These are phyloP conservation scores for Poeciliopsis infans DNA, from an alignment of 2,797 vertebrate genomes.

Conservation along the genomic window DNA sequence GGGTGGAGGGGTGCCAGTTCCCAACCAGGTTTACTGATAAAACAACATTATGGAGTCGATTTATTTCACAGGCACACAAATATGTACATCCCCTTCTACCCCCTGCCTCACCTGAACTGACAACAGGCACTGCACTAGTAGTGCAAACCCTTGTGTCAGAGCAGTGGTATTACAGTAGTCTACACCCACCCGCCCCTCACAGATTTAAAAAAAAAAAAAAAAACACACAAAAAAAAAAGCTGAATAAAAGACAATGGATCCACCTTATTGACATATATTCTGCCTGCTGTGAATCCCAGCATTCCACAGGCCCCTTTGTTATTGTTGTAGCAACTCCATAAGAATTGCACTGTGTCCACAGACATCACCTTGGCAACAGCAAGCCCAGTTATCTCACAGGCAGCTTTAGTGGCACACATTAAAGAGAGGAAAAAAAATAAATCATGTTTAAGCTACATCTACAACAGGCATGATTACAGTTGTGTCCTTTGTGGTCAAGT, in stretches of 20 bases:
- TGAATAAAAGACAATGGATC: constrained; percentile 59
- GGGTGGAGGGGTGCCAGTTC: constrained; percentile 7
- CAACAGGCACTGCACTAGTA: constrained; percentile 54
- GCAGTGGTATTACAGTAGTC: constrained; percentile 67
- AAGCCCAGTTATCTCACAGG: constrained; percentile 59
- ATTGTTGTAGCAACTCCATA: constrained; percentile 53
- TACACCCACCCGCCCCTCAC: constrained; percentile 48
- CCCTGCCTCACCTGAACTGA: constrained; percentile 64
- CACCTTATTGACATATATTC: constrained; percentile 42
- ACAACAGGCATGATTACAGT: constrained; percentile 66
- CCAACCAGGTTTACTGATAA: constrained; percentile 73
- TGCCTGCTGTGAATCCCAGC: constrained; percentile 58
- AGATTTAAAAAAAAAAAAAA: constrained; percentile 28
- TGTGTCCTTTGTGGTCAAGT: constrained; percentile 64
- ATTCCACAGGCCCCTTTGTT: constrained; percentile 56
- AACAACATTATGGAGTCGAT: constrained; percentile 76
- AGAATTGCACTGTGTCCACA: constrained; percentile 51
- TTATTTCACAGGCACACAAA: constrained; percentile 81
- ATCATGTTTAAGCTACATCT: constrained; percentile 68
- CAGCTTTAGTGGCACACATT: constrained; percentile 71
- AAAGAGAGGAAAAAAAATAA: constrained; percentile 24
- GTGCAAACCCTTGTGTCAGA: constrained; percentile 67
- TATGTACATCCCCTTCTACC: constrained; percentile 80
- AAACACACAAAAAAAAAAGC: constrained; percentile 30
- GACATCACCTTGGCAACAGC: constrained; percentile 68